A percentile compares a stretch with the other conserved stretches of the same genome.
Evolutionary conservation across 2,113 vertebrate genomes (phyloP).

Genomic region (Notarius lentiginosus): DNA sequence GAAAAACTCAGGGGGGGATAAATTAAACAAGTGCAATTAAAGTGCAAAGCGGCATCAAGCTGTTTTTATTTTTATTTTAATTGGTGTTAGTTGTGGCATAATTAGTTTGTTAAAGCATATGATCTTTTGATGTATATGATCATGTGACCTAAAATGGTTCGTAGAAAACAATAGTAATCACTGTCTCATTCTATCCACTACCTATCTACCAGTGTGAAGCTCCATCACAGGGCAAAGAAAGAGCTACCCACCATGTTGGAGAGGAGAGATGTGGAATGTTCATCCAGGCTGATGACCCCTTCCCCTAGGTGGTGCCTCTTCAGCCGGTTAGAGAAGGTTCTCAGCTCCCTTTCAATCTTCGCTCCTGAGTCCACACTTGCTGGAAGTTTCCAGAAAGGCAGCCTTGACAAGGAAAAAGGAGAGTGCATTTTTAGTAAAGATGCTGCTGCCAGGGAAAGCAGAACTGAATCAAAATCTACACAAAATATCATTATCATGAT

Average conservation of each 20-base stretch:
- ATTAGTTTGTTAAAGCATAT: not conserved
- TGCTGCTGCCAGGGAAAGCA: not conserved
- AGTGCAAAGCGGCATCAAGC: not conserved
- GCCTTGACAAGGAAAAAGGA: slow-evolving; percentile 61
- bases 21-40: not conserved
- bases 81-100: not conserved
- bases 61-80: not conserved
- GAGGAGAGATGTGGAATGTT: slow-evolving; percentile 80
- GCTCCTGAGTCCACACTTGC: slow-evolving; percentile 69
- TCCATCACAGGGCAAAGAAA: not conserved
- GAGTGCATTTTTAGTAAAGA: not conserved
- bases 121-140: not conserved
- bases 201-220: not conserved
- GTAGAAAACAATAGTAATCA: not conserved
- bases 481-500: not conserved
- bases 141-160: not conserved
- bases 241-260: slow-evolving; percentile 68
- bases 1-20: not conserved
- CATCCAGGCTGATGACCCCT: slow-evolving; percentile 80
- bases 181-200: slow-evolving; percentile 11
- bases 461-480: not conserved
- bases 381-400: slow-evolving; percentile 78
- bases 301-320: slow-evolving; percentile 78
- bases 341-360: slow-evolving; percentile 80
- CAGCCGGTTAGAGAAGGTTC: slow-evolving; percentile 77